Conservation (phyloP, 2,797 vertebrate species). For the Syndactyla subalaris region DNA sequence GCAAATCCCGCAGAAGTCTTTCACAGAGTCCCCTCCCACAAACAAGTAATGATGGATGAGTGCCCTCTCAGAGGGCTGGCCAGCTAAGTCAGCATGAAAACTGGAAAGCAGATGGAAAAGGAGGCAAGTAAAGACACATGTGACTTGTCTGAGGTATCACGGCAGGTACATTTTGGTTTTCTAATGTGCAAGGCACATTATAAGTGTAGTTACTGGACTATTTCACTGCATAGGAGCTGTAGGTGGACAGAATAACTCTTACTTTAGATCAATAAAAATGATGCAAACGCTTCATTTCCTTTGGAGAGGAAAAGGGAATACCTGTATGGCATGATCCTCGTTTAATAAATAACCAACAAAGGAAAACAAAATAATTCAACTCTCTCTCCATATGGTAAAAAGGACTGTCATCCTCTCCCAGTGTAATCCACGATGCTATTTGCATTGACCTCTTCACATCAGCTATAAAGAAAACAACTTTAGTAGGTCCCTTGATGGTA, state of each 20-base stretch:
- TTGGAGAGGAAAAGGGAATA: conserved; percentile 52
- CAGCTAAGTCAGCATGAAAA: not conserved
- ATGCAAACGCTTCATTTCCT: conserved; percentile 60
- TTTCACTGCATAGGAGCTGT: not conserved
- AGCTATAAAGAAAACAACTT: conserved; percentile 71
- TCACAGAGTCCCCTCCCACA: not conserved
- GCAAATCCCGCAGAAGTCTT: not conserved
- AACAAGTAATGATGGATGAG: not conserved
- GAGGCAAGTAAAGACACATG: not conserved
- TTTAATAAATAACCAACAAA: conserved; percentile 69
- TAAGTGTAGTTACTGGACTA: not conserved
- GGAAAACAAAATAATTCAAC: conserved; percentile 64
- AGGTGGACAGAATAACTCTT: conserved; percentile 38
- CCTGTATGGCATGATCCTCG: conserved; percentile 10
- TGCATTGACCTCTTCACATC: conserved; percentile 65
- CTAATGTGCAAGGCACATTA: not conserved
- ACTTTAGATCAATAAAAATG: conserved; percentile 56
- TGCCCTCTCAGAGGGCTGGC: not conserved
- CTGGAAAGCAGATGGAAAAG: not conserved
- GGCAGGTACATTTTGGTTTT: not conserved
- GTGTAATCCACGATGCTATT: conserved; percentile 12
- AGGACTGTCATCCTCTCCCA: conserved; percentile 54
- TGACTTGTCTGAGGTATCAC: not conserved
- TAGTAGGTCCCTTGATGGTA: conserved; percentile 56
- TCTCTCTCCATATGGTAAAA: conserved; percentile 65